These are phyloP conservation scores for Drosophila rubida DNA, from an alignment of 2,888 invertebrate genomes.

Conservation along the genomic window DNA sequence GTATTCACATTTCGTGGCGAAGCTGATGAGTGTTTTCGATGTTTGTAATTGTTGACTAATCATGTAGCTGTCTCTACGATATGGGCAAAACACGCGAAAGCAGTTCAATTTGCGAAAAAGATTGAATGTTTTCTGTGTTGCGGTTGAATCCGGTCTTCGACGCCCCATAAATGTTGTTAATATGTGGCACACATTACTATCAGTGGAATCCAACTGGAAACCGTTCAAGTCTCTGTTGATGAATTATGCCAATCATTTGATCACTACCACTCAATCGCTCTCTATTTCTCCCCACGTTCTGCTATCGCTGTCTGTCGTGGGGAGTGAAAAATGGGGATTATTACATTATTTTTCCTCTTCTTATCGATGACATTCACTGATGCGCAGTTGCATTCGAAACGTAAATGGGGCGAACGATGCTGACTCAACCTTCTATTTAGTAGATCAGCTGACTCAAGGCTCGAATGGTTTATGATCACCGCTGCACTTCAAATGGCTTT, in stretches of 20 bases:
- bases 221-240: background rate
- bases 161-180: background rate
- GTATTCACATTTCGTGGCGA: background rate
- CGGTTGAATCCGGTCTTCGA: constrained; percentile 5
- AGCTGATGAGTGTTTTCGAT: background rate
- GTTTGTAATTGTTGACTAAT: constrained; percentile 1
- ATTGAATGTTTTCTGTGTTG: background rate
- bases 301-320: background rate
- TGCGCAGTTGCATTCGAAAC: constrained; percentile 26
- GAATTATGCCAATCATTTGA: background rate
- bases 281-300: background rate
- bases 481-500: constrained; percentile 43
- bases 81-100: background rate
- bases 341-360: constrained; percentile 1
- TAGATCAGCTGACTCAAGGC: constrained; percentile 25
- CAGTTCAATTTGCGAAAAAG: constrained; percentile 2
- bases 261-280: background rate
- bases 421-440: constrained; percentile 18
- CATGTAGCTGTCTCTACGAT: background rate
- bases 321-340: background rate
- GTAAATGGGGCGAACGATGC: constrained; percentile 14
- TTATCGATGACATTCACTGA: constrained; percentile 24
- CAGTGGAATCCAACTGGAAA: background rate
- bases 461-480: background rate
- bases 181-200: background rate